Percentiles rank a stretch among this genome's conserved stretches.
These are phyloP conservation scores for Phymorhynchus buccinoides DNA, from an alignment of 1,140 invertebrate species.

Conservation along the genomic window DNA sequence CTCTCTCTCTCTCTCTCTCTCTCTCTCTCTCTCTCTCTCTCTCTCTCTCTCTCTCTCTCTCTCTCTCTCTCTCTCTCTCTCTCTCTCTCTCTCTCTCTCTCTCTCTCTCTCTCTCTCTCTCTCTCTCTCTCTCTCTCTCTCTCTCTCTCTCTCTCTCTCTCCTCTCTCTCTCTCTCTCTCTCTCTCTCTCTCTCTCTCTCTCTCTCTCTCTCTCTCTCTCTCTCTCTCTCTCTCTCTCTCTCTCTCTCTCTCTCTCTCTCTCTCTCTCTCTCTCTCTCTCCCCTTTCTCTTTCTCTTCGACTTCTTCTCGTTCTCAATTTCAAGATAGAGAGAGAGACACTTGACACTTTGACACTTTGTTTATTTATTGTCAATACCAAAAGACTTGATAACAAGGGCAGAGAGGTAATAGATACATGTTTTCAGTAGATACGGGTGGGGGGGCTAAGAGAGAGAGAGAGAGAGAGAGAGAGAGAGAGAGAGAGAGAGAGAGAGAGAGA, in stretches of 20 bases:
- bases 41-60: neutral
- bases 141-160: neutral
- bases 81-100: neutral
- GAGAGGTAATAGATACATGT: neutral
- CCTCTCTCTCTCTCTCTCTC: neutral
- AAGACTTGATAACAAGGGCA: slow-evolving; percentile 39
- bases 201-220: neutral
- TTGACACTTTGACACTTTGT: neutral
- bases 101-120: neutral
- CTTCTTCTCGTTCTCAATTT: neutral
- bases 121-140: neutral
- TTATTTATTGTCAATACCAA: no score
- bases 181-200: neutral
- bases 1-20: neutral
- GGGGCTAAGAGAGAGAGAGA: slow-evolving; percentile 19
- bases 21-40: neutral
- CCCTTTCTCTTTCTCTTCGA: neutral
- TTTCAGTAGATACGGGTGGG: neutral
- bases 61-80: neutral
- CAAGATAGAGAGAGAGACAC: neutral
- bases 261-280: neutral
- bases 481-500: slow-evolving; percentile 5
- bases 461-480: slow-evolving; percentile 19
- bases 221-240: neutral
- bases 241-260: neutral